Conservation (phyloP, 2,797 vertebrate genomes). For the Phyllotis vaccarum region DNA sequence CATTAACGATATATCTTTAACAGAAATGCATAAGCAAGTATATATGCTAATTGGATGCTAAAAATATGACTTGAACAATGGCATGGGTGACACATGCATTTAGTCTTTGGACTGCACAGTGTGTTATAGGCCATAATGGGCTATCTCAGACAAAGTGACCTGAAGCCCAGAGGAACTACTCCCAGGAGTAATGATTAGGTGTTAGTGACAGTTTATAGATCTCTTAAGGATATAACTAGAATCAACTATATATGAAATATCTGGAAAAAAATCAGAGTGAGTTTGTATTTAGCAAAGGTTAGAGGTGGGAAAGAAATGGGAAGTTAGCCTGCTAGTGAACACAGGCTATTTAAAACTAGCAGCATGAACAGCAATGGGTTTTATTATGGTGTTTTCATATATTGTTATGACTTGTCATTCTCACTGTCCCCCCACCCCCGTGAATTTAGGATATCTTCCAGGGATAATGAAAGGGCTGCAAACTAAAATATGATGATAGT, state of each 20-base stretch:
- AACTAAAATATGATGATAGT: background rate
- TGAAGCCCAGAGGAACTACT: background rate
- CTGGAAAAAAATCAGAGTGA: background rate
- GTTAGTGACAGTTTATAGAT: background rate
- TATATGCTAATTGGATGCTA: background rate
- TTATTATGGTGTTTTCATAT: background rate
- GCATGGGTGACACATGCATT: background rate
- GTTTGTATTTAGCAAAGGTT: constrained; percentile 17
- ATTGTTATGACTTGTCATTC: background rate
- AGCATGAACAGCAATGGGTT: background rate
- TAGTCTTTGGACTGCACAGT: background rate
- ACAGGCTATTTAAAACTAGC: background rate
- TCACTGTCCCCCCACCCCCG: background rate
- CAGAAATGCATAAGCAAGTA: background rate
- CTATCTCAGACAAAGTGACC: background rate
- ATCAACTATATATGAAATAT: background rate
- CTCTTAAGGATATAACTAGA: background rate
- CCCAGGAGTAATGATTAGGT: background rate
- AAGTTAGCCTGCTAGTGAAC: background rate
- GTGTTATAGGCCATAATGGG: background rate
- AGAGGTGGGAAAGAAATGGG: background rate
- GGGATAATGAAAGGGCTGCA: constrained; percentile 38
- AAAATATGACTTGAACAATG: background rate
- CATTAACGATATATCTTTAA: background rate
- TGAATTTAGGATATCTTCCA: background rate